Percentiles rank a stretch among this genome's conserved stretches.
Evolutionary conservation across 2,888 invertebrate genomes (phyloP).

Genomic region (Drosophila ezoana): DNA sequence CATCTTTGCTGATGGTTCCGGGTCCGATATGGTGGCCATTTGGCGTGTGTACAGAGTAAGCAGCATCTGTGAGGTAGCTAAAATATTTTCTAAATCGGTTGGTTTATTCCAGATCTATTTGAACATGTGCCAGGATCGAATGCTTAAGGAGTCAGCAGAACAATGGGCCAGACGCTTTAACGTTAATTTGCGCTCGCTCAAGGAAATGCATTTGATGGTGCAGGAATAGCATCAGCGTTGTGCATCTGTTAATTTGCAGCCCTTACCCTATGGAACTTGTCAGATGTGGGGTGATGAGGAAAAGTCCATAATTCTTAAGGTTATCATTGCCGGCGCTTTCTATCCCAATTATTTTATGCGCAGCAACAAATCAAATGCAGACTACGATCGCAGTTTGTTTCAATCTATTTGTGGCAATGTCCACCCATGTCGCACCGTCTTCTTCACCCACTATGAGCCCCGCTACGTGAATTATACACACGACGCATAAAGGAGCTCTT

Average conservation of each 20-base stretch:
- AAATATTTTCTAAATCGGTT: neutral
- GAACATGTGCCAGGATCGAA: conserved; percentile 87
- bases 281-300: conserved; percentile 85
- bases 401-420: conserved; percentile 89
- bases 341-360: conserved; percentile 96
- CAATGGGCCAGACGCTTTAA: conserved; percentile 91
- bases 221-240: conserved; percentile 89
- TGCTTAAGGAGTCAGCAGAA: conserved; percentile 85
- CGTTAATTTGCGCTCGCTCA: conserved; percentile 89
- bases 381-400: conserved; percentile 88
- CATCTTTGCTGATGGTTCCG: conserved; percentile 93
- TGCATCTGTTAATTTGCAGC: conserved; percentile 86
- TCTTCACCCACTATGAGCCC: conserved; percentile 87
- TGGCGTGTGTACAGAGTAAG: conserved; percentile 91
- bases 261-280: conserved; percentile 43
- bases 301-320: conserved; percentile 88
- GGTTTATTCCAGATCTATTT: conserved; percentile 88
- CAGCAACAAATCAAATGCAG: conserved; percentile 85
- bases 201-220: conserved; percentile 90
- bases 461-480: conserved; percentile 90
- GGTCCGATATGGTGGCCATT: conserved; percentile 93
- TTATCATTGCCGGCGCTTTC: conserved; percentile 88
- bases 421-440: conserved; percentile 92
- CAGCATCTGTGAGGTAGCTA: neutral
- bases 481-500: conserved; percentile 88